Base-by-base conservation (phyloP, 2,113 vertebrate genomes). In the Takifugu flavidus region DNA sequence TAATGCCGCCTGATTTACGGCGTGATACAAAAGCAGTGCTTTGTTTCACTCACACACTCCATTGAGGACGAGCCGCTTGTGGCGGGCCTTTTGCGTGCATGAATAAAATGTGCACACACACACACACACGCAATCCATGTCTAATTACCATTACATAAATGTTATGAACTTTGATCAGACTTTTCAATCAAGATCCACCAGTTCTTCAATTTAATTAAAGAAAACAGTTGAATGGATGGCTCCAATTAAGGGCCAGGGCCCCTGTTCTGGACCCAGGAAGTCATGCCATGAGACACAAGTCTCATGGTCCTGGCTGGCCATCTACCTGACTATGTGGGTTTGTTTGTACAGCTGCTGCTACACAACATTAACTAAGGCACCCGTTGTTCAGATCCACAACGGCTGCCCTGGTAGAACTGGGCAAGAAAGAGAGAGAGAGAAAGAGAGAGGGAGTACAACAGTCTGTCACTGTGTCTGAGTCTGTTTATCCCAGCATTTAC, bases 1-100 rank as follows among this genome's bases (percentile, higher is more conserved):
- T 95, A 96, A 96, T 95, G 94, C 94, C 94, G 94, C 93, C 96
- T 95, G 94, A 96, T 96, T 98, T 98, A 94, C 90, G 93, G 92
- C 94, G 95, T 91, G 87, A 89, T 88, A 90, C 90, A 91, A 91
- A 91, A 88, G 89, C 87, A 90, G 77, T 87, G 90, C 90, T 92
- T 91, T 92, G 91, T 92, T 90, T 91, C 89, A 70, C 84, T 87
- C 87, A 86, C 76, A 34, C 75, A 87, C 87, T 87, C 86, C 83
- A 80, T 83, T 90, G 92, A 91, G 82, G 86, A 84, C 58, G 50
- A 67, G 77, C 79, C 52, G 72, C 82, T 84, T 82, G 78, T 83
- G 79, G 80, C 65, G 74, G 79, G 87, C 78, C 73, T 47, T 89
- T 88, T 85, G 75, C 75, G 72, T 45, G 70, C 83, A 90, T 91